Evolutionary conservation across 1,140 invertebrate genomes (phyloP), one percentile per base, ranked within the genome.

Genomic region (Cyrtorhinus lividipennis): DNA sequence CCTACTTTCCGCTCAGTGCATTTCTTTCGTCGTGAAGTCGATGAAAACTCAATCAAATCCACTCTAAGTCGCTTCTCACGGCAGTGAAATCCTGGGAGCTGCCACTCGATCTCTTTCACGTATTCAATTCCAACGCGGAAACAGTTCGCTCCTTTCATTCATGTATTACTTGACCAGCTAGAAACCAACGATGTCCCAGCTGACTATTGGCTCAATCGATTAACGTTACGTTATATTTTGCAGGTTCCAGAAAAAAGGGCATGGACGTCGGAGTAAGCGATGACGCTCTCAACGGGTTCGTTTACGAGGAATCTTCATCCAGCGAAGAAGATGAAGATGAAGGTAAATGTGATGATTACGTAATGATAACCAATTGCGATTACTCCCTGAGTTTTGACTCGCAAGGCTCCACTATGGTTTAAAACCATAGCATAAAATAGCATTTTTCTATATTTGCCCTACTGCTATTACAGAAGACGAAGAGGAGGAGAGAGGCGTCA

Each of bases 181-280:
- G 5, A 15, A 5, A 38, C 15, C 30, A 5, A 8, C 30, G 5
- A 38, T 38, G 5, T 38, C 5, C 5, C 30, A 15, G 5, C 30
- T 5, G 5, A 38, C 15, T 38, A 5, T 38, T 15, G 15, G 15
- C 5, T 8, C 5, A 8, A 38, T 15, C 15, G 30, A 38, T 38
- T 38, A 15, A 38, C 15, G n/a, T 38, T 5, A 8, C 15, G 15
- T 38, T 38, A 15, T 38, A 8, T 15, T 38, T 44, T 64, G 45
- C 30, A 87, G 85, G 73, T 87, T 89, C 71, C 86, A 89, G 71
- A 80, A 84, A 18, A 86, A 86, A 87, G 76, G 87, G 86, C 23
- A 87, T 87, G 84, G 84, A 87, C 69, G 79, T 86, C 64, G 85
- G 85, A 1, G 82, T 88, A 1, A 80, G 82, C 2, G 85, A 87